Evolutionary conservation across 1,140 invertebrate genomes (phyloP).

Genomic region (Drosophila melanica): DNA sequence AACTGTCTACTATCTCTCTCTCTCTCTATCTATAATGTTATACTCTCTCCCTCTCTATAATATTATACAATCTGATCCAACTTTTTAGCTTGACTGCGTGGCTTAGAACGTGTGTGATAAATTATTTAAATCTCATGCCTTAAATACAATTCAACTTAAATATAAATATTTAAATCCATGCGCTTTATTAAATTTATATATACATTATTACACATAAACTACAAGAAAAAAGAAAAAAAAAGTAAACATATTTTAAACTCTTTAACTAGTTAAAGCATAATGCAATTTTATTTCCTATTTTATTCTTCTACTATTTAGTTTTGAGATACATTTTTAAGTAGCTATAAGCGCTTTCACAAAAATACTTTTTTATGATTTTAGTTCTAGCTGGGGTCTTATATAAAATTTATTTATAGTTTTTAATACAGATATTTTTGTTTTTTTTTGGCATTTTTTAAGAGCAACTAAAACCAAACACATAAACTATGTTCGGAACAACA

Average conservation of each 20-base stretch:
- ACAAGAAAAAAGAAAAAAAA: slow-evolving; percentile 24
- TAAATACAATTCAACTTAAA: slow-evolving; percentile 65
- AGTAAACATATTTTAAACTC: slow-evolving; percentile 44
- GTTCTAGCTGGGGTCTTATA: slow-evolving; percentile 34
- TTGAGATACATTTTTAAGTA: slow-evolving; percentile 39
- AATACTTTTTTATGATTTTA: slow-evolving; percentile 31
- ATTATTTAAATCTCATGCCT: slow-evolving; percentile 84
- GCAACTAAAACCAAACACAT: slow-evolving; percentile 75
- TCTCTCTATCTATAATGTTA: neutral
- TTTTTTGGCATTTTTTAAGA: slow-evolving; percentile 61
- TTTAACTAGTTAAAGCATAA: slow-evolving; percentile 51
- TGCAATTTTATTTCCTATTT: slow-evolving; percentile 63
- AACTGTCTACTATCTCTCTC: neutral
- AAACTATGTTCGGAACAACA: slow-evolving; percentile 50
- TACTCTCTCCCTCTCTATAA: slow-evolving; percentile 1
- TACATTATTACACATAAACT: slow-evolving; percentile 41
- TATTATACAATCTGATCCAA: slow-evolving; percentile 11
- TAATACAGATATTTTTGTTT: slow-evolving; percentile 45
- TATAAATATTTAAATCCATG: slow-evolving; percentile 54
- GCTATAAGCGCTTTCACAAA: slow-evolving; percentile 36
- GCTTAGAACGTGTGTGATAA: slow-evolving; percentile 83
- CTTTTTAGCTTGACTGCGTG: slow-evolving; percentile 45
- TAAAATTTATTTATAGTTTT: slow-evolving; percentile 50
- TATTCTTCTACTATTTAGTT: slow-evolving; percentile 66
- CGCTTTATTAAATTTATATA: slow-evolving; percentile 65